phyloP scores from a whole-genome alignment of 2,888 invertebrate species.

The Drosophila koepferae region DNA sequence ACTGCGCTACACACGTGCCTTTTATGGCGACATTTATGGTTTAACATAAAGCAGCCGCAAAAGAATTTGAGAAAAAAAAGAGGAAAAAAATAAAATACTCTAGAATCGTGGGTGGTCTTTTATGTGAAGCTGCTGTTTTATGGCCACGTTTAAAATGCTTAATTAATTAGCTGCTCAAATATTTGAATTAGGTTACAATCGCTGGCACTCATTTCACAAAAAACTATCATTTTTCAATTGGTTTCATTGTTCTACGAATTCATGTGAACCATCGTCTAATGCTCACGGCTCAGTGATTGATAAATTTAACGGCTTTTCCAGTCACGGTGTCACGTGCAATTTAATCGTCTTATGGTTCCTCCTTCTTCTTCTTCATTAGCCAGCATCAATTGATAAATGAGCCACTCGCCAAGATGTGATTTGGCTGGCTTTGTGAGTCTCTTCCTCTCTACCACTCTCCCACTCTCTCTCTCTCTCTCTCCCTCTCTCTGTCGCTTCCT shows the following conservation, averaged over 20 bases:
- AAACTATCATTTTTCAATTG: slow-evolving; percentile 53
- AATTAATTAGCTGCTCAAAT: slow-evolving; percentile 42
- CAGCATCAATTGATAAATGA: slow-evolving; percentile 66
- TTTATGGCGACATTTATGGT: slow-evolving; percentile 32
- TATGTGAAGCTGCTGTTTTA: slow-evolving; percentile 12
- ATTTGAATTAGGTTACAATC: slow-evolving; percentile 47
- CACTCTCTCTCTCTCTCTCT: not conserved
- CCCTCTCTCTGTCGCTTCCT: slow-evolving; percentile 15
- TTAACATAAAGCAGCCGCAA: slow-evolving; percentile 20
- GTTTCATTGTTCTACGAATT: slow-evolving; percentile 43
- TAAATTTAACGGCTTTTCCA: slow-evolving; percentile 54
- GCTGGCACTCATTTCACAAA: slow-evolving; percentile 47
- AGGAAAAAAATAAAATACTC: not conserved
- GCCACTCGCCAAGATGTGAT: slow-evolving; percentile 25
- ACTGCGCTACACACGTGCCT: slow-evolving; percentile 4
- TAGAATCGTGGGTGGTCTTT: slow-evolving; percentile 59
- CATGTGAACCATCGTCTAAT: slow-evolving; percentile 14
- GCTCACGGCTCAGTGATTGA: slow-evolving; percentile 48
- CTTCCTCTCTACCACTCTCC: not conserved
- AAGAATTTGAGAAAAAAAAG: not conserved
- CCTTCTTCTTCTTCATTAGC: slow-evolving; percentile 9
- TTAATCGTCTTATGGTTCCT: slow-evolving; percentile 71
- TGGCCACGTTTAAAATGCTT: slow-evolving; percentile 40
- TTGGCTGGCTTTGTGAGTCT: slow-evolving; percentile 27
- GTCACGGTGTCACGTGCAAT: slow-evolving; percentile 76